Percentiles rank a stretch among this genome's conserved stretches.
Evolutionary conservation across 1,140 invertebrate genomes (phyloP).

Genomic region (Drosophila parvula): DNA sequence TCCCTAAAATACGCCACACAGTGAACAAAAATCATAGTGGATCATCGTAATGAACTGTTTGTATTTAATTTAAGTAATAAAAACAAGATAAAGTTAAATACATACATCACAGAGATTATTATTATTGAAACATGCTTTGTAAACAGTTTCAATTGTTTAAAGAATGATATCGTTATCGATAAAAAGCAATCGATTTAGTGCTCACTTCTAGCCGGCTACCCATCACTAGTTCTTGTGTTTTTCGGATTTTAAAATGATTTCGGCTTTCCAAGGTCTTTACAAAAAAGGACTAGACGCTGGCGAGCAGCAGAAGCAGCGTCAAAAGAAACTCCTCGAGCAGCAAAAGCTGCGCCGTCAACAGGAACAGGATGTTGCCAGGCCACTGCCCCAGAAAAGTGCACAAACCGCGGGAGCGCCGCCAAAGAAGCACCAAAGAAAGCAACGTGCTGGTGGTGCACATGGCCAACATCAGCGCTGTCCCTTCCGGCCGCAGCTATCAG

Average conservation of each 20-base stretch:
- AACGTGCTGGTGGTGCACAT: constrained; percentile 19
- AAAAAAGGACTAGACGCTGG: constrained; percentile 61
- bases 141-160: neutral
- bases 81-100: neutral
- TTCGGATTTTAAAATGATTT: constrained; percentile 17
- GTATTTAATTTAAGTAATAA: neutral
- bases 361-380: constrained; percentile 57
- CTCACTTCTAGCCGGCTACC: constrained; percentile 5
- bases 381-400: neutral
- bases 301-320: constrained; percentile 59
- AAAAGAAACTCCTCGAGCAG: constrained; percentile 42
- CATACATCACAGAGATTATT: neutral
- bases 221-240: constrained; percentile 1
- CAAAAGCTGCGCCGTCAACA: constrained; percentile 80
- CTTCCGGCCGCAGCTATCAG: constrained; percentile 87
- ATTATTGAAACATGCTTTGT: neutral
- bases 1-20: neutral
- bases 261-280: constrained; percentile 55
- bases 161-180: neutral
- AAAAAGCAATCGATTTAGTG: neutral
- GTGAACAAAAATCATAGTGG: neutral
- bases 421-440: neutral
- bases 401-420: constrained; percentile 1
- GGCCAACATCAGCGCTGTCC: constrained; percentile 2
- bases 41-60: neutral